These are phyloP conservation scores for Lucilia cuprina DNA, from an alignment of 1,140 invertebrate genomes.

Conservation along the genomic window DNA sequence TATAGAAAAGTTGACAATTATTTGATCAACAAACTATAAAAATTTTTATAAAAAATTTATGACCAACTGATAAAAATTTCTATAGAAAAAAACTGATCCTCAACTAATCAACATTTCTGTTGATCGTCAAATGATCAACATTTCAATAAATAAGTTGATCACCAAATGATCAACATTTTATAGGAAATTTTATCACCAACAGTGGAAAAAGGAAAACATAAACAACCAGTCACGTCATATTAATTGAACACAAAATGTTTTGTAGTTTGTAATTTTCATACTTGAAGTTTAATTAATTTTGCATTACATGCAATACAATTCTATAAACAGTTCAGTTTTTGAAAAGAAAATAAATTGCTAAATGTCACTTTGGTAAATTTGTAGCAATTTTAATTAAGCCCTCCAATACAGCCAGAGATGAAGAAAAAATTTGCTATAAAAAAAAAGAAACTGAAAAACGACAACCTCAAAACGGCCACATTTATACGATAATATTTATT, in stretches of 20 bases:
- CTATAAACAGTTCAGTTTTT: background rate
- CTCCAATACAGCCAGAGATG: background rate
- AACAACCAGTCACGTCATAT: background rate
- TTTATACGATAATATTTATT: background rate
- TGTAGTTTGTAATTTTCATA: background rate
- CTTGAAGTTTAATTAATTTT: slow-evolving; percentile 12
- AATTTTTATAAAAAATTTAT: too few species aligned
- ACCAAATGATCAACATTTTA: too few species aligned
- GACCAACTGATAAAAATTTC: too few species aligned
- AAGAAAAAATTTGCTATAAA: background rate
- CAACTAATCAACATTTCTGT: too few species aligned
- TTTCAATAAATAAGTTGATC: too few species aligned
- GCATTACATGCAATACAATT: background rate
- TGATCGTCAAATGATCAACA: too few species aligned
- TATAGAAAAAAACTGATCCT: too few species aligned
- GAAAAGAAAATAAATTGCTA: slow-evolving; percentile 3
- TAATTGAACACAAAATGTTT: slow-evolving; percentile 2
- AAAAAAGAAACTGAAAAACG: background rate
- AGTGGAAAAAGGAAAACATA: background rate
- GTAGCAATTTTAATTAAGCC: slow-evolving; percentile 12
- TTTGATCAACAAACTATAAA: too few species aligned
- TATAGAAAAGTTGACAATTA: too few species aligned
- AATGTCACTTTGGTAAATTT: background rate
- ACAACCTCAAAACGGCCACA: background rate
- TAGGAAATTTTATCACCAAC: too few species aligned